phyloP scores from a whole-genome alignment of 2,113 vertebrate species.

The Phalacrocorax brasilianus region DNA sequence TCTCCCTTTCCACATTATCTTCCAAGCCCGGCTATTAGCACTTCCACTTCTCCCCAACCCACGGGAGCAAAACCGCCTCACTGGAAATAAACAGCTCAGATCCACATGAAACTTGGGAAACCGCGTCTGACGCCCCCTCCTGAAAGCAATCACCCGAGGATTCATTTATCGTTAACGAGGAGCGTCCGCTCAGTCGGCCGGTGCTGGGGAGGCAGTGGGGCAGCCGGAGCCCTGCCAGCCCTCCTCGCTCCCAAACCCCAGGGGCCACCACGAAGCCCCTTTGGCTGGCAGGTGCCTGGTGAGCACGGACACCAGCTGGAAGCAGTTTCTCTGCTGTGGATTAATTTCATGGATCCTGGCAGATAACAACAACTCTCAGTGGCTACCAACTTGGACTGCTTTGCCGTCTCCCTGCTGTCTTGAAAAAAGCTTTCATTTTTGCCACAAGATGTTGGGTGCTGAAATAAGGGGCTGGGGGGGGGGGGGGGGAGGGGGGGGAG shows the following conservation, averaged over 20 bases:
- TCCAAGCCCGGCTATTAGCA: background rate
- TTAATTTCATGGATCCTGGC: slow-evolving; percentile 24
- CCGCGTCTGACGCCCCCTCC: background rate
- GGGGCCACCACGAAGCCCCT: background rate
- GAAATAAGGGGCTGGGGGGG: background rate
- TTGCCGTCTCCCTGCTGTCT: background rate
- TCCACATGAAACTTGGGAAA: background rate
- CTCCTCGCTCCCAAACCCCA: background rate
- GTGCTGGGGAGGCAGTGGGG: background rate
- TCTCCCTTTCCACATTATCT: background rate
- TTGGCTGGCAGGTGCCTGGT: accelerated
- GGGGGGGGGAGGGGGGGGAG: too few relatives aligned
- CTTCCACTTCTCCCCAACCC: background rate
- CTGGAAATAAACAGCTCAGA: background rate
- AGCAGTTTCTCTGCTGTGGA: slow-evolving; percentile 16
- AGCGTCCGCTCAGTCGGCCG: accelerated
- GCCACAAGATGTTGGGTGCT: background rate
- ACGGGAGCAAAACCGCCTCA: background rate
- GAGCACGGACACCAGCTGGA: slow-evolving; percentile 5
- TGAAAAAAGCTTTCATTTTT: background rate
- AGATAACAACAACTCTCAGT: slow-evolving; percentile 16
- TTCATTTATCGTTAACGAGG: background rate
- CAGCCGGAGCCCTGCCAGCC: background rate
- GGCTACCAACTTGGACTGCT: background rate
- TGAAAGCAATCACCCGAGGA: background rate